Evolutionary conservation across 2,888 invertebrate genomes (phyloP), one percentile per base, ranked within the genome.

Genomic region (Hipparchia semele): DNA sequence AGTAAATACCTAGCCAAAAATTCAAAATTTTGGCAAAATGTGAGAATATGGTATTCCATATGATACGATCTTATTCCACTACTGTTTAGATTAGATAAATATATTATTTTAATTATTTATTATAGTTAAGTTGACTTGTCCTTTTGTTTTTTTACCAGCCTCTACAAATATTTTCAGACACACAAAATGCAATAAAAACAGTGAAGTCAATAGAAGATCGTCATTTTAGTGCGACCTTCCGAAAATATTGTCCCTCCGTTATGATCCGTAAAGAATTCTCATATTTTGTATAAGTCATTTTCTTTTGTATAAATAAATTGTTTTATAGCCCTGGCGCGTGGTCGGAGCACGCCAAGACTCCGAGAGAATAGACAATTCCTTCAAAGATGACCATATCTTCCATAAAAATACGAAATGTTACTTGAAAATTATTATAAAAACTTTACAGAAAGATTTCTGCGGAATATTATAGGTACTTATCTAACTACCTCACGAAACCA

Each of bases 241-340:
- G 86, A 89, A 90, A 88, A 89, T 82, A 86, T 86, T 83, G 84
- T 86, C 80, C 75, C 76, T 70, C 72, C 79, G 79, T 87, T 85
- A 87, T 82, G 82, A 85, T 83, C 82, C 82, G 80, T 88, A 87
- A 85, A 88, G 84, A 90, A 90, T 88, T 83, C 75, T 78, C 75
- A 84, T 85, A 86, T 88, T 87, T 84, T 83, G 80, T 86, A 83
- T 86, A 85, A 85, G 85, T 75, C 64, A 62, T 68, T 83, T 83
- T 84, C 83, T 81, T 82, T 84, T 85, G 85, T 84, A 81, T 76
- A 77, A 33, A 70, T 82, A 86, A 89, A 89, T 89, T 80, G 87
- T 82, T 91, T 91, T 91, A 91, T 75, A 77, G 75, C 86, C 71
- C 75, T 76, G 89, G 88, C 92, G 91, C 89, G 92, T 90, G 91